A percentile compares a stretch with the other conserved stretches of the same genome.
Evolutionary conservation across 1,140 invertebrate species (phyloP).

Genomic region (Eriosoma lanigerum): DNA sequence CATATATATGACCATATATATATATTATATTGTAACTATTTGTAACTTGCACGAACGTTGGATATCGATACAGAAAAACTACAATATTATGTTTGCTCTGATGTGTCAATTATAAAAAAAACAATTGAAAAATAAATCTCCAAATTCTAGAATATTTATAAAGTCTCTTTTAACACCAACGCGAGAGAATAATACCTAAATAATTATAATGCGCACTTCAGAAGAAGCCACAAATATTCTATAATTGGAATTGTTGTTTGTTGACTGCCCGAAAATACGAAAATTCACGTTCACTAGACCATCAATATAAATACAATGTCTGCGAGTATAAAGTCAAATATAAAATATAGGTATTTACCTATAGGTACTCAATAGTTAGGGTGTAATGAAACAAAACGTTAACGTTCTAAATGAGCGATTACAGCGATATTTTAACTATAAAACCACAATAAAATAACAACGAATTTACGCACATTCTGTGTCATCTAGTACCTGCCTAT

Average conservation of each 20-base stretch:
- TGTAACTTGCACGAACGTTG: too few relatives aligned
- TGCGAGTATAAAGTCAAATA: not conserved
- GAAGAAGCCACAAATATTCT: not conserved
- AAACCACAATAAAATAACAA: not conserved
- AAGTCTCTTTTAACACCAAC: not conserved
- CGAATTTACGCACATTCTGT: not conserved
- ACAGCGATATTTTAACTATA: not conserved
- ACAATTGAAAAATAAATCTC: not conserved
- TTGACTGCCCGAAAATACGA: too few relatives aligned
- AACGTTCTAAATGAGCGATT: not conserved
- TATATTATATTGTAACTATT: too few relatives aligned
- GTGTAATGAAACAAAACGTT: not conserved
- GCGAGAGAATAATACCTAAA: not conserved
- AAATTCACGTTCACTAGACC: not conserved
- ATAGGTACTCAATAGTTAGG: not conserved
- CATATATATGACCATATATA: too few relatives aligned
- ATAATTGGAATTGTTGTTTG: too few relatives aligned
- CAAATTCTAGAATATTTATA: not conserved
- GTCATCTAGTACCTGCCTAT: not conserved
- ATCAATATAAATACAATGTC: not conserved
- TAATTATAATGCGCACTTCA: not conserved
- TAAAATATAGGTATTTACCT: not conserved
- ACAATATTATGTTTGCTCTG: too few relatives aligned
- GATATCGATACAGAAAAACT: too few relatives aligned
- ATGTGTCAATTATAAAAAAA: not conserved